These are phyloP conservation scores for Dynastes grantii DNA, from an alignment of 2,888 invertebrate species.

Conservation along the genomic window DNA sequence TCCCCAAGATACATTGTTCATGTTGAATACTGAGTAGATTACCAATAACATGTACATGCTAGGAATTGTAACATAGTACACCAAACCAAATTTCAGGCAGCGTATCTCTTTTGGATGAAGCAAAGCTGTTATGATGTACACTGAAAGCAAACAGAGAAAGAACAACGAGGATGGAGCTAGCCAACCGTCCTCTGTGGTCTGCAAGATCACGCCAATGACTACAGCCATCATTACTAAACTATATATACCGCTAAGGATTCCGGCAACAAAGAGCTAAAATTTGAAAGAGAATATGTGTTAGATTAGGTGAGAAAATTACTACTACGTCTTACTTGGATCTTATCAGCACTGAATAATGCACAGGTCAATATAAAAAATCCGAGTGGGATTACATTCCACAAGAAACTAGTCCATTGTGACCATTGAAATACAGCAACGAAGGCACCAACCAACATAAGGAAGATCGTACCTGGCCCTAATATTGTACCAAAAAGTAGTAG, in stretches of 20 bases:
- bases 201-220: constrained; percentile 84
- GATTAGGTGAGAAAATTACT: neutral
- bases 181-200: constrained; percentile 85
- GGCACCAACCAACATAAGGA: constrained; percentile 88
- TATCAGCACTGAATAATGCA: constrained; percentile 74
- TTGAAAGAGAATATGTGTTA: too few relatives aligned
- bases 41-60: constrained; percentile 95
- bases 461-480: constrained; percentile 87
- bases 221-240: constrained; percentile 92
- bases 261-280: constrained; percentile 80
- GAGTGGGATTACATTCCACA: constrained; percentile 80
- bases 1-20: constrained; percentile 96
- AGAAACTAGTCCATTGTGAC: constrained; percentile 78
- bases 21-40: constrained; percentile 92
- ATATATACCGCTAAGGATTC: constrained; percentile 83
- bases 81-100: constrained; percentile 82
- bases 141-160: constrained; percentile 81
- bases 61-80: constrained; percentile 94
- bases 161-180: constrained; percentile 89
- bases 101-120: constrained; percentile 87
- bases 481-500: constrained; percentile 83
- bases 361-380: constrained; percentile 79
- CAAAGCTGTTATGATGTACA: constrained; percentile 78
- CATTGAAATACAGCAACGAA: constrained; percentile 85
- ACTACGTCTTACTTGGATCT: constrained; percentile 53